phyloP scores from a whole-genome alignment of 1,140 invertebrate species.

The Bicyclus anynana region DNA sequence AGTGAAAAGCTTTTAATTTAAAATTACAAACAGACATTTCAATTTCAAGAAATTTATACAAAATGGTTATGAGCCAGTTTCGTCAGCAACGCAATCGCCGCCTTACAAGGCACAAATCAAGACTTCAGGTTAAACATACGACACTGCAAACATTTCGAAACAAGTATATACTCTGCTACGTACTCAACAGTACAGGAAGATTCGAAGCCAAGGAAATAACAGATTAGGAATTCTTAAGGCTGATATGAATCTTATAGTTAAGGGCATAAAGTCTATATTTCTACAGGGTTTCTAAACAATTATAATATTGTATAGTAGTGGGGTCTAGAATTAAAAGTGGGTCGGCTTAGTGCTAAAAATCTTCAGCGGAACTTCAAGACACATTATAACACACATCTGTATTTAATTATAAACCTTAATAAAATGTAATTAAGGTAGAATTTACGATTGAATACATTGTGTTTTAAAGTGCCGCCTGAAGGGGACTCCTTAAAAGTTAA shows the following conservation, averaged over 20 bases:
- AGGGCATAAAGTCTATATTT: conserved; percentile 20
- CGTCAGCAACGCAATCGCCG: conserved; percentile 30
- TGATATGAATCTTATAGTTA: conserved; percentile 38
- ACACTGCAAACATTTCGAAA: conserved; percentile 41
- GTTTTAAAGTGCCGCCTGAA: conserved; percentile 31
- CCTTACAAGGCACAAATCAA: conserved; percentile 70
- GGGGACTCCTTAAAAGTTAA: conserved; percentile 45
- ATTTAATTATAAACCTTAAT: not conserved
- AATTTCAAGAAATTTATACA: conserved; percentile 23
- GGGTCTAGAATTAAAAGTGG: conserved; percentile 19
- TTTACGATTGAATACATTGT: not conserved
- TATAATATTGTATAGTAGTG: conserved; percentile 12
- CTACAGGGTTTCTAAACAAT: conserved; percentile 20
- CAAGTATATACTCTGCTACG: conserved; percentile 43
- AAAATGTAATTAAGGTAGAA: not conserved
- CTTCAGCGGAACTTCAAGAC: conserved; percentile 14
- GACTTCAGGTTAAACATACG: conserved; percentile 46
- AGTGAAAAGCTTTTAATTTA: too few relatives aligned
- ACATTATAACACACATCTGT: not conserved
- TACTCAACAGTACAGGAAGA: conserved; percentile 43
- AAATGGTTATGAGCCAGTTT: conserved; percentile 30
- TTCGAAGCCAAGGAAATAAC: conserved; percentile 38
- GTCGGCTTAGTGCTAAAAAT: conserved; percentile 26
- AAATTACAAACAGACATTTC: too few relatives aligned
- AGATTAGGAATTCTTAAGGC: conserved; percentile 39